phyloP scores from a whole-genome alignment of 2,113 vertebrate species.

The Phalacrocorax carbo region DNA sequence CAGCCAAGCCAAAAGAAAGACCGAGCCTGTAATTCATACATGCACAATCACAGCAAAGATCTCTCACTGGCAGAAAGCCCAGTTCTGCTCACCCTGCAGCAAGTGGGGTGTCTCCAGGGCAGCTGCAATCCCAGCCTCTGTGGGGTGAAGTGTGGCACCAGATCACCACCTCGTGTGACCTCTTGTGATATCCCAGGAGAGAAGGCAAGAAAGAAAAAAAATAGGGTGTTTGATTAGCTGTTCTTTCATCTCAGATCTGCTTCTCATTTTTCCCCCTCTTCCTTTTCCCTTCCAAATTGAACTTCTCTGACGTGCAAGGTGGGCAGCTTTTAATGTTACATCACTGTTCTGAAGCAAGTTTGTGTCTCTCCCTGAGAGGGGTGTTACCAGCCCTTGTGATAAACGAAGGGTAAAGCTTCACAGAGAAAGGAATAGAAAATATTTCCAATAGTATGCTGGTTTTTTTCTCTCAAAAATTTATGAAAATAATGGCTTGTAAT shows the following conservation, averaged over 20 bases:
- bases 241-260: neutral
- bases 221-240: neutral
- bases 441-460: neutral
- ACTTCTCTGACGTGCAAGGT: neutral
- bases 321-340: neutral
- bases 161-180: neutral
- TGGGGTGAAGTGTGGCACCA: neutral
- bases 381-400: neutral
- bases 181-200: neutral
- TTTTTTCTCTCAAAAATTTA: neutral
- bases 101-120: neutral
- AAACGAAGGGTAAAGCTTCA: neutral
- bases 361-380: neutral
- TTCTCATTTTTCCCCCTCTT: neutral
- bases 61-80: neutral
- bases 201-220: neutral
- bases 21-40: neutral
- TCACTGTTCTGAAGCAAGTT: neutral
- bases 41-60: neutral
- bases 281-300: neutral
- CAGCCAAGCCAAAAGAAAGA: neutral
- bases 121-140: neutral
- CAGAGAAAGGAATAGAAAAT: neutral
- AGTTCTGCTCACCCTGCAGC: neutral
- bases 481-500: neutral